Percentiles rank a stretch among this genome's conserved stretches.
phyloP scores from a whole-genome alignment of 2,113 vertebrate genomes.

The Elaphurus davidianus region DNA sequence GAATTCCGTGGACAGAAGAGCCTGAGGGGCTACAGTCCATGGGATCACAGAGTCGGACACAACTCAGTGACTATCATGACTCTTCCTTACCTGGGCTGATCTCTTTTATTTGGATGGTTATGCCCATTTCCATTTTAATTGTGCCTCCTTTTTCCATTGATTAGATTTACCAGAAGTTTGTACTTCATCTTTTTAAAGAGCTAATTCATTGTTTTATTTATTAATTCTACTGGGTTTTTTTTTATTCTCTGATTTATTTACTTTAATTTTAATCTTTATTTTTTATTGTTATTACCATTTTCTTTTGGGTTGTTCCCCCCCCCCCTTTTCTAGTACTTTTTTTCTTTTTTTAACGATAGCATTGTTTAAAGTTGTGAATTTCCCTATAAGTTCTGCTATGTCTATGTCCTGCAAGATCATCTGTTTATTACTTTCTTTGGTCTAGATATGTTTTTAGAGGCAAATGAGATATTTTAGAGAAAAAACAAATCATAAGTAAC shows the following conservation, averaged over 20 bases:
- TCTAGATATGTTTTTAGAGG: background rate
- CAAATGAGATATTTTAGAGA: background rate
- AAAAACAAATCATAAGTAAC: background rate
- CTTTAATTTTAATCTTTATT: constrained; percentile 6
- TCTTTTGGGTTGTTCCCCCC: background rate
- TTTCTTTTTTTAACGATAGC: background rate
- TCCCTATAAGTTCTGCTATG: background rate
- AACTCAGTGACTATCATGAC: background rate
- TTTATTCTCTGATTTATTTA: background rate
- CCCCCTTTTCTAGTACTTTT: background rate
- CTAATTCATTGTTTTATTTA: background rate
- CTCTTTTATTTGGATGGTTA: background rate
- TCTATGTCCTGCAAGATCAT: background rate
- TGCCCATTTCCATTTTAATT: background rate
- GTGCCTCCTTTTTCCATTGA: background rate
- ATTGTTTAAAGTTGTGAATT: background rate
- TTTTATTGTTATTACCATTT: background rate
- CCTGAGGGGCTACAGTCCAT: background rate
- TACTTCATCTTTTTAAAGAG: background rate
- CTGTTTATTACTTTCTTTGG: background rate
- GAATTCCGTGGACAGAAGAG: background rate
- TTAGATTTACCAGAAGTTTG: background rate
- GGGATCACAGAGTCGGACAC: background rate
- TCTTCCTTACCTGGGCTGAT: background rate
- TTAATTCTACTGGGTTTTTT: background rate